Evolutionary conservation across 2,797 vertebrate genomes (phyloP).

Genomic region (Coregonus sp.): DNA sequence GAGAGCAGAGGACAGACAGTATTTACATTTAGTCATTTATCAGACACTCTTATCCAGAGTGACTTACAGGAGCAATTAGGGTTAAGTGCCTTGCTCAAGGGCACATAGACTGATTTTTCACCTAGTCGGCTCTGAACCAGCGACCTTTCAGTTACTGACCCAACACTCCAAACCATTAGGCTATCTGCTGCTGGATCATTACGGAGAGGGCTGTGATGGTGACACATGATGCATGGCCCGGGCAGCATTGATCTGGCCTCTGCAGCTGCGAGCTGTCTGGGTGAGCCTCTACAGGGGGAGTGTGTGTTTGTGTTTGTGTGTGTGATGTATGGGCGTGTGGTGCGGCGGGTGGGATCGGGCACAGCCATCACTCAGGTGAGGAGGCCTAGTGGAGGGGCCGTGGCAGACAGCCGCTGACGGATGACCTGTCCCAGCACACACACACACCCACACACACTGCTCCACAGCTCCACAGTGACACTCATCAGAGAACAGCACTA

Average conservation of each 20-base stretch:
- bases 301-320: no score
- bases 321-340: constrained; percentile 77
- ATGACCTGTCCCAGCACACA: constrained; percentile 73
- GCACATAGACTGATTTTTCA: no score
- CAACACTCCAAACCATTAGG: no score
- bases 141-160: no score
- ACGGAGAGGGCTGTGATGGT: constrained; percentile 80
- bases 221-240: constrained; percentile 86
- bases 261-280: constrained; percentile 77
- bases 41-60: no score
- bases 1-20: constrained; percentile 82
- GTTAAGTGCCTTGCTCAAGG: no score
- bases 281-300: not conserved
- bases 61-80: no score
- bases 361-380: constrained; percentile 83
- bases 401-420: constrained; percentile 84
- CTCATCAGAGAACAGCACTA: constrained; percentile 83
- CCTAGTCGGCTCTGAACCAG: no score
- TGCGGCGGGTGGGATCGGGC: constrained; percentile 62
- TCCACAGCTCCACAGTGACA: constrained; percentile 36
- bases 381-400: constrained; percentile 75
- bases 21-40: no score
- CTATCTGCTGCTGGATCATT: constrained; percentile 68
- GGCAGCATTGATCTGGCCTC: constrained; percentile 84
- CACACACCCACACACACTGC: constrained; percentile 33